Evolutionary conservation across 2,113 vertebrate genomes (phyloP).

Genomic region (Willisornis vidua): DNA sequence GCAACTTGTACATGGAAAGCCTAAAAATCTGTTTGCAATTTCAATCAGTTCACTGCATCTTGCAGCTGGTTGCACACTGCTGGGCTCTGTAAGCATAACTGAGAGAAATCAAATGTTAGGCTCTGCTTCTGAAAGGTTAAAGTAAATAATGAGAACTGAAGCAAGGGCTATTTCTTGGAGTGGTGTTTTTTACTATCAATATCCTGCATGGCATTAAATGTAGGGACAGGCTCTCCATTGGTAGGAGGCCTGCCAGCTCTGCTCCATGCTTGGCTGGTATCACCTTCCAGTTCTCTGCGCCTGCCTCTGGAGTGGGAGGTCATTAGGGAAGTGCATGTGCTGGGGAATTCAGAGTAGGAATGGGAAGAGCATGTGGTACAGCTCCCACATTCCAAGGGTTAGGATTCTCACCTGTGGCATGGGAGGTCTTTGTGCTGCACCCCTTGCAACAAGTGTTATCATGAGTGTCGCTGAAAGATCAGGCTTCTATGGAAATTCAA

Average conservation of each 20-base stretch:
- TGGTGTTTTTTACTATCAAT: not conserved
- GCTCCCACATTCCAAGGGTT: not conserved
- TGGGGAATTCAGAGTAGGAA: not conserved
- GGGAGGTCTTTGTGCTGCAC: not conserved
- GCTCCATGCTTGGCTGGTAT: not conserved
- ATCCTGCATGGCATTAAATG: not conserved
- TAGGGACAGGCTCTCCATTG: not conserved
- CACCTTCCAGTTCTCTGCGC: not conserved
- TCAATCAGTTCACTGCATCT: not conserved
- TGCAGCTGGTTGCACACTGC: not conserved
- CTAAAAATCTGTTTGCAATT: not conserved
- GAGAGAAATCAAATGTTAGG: not conserved
- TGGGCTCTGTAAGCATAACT: not conserved
- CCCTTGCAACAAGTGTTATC: not conserved
- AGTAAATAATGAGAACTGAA: not conserved
- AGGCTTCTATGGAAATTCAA: not conserved
- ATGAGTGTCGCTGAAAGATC: not conserved
- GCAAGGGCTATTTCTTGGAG: not conserved
- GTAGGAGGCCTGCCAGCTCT: not conserved
- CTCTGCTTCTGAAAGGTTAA: not conserved
- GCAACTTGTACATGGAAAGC: not conserved
- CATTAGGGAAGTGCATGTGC: not conserved
- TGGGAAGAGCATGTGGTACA: not conserved
- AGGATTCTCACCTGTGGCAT: not conserved
- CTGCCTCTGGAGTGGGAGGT: fast-evolving